Percentiles rank a stretch among this genome's conserved stretches.
phyloP scores from a whole-genome alignment of 2,797 vertebrate species.

The Gymnoscopelus braueri region DNA sequence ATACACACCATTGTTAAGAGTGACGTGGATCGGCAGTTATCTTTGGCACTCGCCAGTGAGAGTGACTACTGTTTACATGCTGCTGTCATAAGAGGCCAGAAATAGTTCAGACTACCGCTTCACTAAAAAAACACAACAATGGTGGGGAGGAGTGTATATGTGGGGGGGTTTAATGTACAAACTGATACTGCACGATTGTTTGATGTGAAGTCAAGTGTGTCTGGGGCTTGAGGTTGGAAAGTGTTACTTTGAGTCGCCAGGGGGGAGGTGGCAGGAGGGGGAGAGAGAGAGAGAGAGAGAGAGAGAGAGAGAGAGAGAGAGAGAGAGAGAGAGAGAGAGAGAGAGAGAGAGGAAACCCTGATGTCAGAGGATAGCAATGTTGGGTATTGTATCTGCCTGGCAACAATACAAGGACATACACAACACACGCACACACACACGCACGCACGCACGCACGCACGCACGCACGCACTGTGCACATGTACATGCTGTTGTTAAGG shows the following conservation, averaged over 20 bases:
- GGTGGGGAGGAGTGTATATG: slow-evolving; percentile 41
- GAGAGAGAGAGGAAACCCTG: slow-evolving; percentile 63
- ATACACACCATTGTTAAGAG: slow-evolving; percentile 33
- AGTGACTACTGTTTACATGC: slow-evolving; percentile 75
- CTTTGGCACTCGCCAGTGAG: slow-evolving; percentile 56
- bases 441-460: not conserved
- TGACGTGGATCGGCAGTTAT: slow-evolving; percentile 40
- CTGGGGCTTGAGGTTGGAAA: not conserved
- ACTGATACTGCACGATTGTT: not conserved
- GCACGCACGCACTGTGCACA: no score
- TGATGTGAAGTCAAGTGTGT: not conserved
- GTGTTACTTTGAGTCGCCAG: slow-evolving; percentile 58
- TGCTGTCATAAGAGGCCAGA: slow-evolving; percentile 76
- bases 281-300: slow-evolving; percentile 1
- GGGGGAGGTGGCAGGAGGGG: slow-evolving; percentile 60
- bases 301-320: no score
- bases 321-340: not conserved
- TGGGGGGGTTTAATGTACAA: slow-evolving; percentile 6
- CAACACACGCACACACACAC: slow-evolving; percentile 10
- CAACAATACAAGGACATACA: slow-evolving; percentile 69
- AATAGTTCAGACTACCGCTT: slow-evolving; percentile 64
- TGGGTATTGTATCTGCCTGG: slow-evolving; percentile 74
- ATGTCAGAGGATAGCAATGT: slow-evolving; percentile 82
- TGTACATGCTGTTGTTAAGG: no score
- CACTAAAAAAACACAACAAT: slow-evolving; percentile 66